phyloP scores from a whole-genome alignment of 2,888 invertebrate species.

The Leptinotarsa tumamoca region DNA sequence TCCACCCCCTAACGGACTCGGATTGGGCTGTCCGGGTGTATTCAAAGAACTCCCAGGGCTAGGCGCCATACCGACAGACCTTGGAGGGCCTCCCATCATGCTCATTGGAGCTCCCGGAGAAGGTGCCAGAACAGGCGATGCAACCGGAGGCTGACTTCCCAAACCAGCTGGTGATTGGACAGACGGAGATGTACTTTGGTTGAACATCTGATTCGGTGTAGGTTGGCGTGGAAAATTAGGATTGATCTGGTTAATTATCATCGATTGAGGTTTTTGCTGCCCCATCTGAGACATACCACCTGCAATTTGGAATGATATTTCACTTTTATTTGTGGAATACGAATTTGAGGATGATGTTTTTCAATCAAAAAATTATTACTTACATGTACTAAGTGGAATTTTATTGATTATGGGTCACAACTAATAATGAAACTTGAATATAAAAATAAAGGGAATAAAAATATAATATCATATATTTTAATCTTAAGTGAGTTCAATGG shows the following conservation, averaged over 20 bases:
- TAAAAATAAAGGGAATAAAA: no score
- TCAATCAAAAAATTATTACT: no score
- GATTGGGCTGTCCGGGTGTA: slow-evolving; percentile 72
- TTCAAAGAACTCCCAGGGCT: slow-evolving; percentile 88
- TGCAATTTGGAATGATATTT: slow-evolving; percentile 8
- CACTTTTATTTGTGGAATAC: no score
- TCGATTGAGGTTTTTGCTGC: slow-evolving; percentile 47
- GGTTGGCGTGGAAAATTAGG: slow-evolving; percentile 71
- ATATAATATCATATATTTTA: no score
- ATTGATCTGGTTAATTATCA: slow-evolving; percentile 47
- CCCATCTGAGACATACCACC: slow-evolving; percentile 62
- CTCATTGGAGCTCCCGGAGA: slow-evolving; percentile 77
- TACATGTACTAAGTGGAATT: no score
- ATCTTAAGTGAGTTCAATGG: no score
- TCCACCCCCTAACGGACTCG: slow-evolving; percentile 74
- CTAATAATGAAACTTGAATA: no score
- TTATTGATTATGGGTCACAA: no score
- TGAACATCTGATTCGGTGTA: slow-evolving; percentile 80
- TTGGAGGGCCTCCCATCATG: slow-evolving; percentile 70
- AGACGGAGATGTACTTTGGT: slow-evolving; percentile 84
- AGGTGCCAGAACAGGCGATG: slow-evolving; percentile 77
- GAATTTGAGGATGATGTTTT: no score
- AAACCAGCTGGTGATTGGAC: slow-evolving; percentile 77
- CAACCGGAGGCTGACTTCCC: slow-evolving; percentile 67
- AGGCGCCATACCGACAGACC: slow-evolving; percentile 75